A percentile compares a stretch with the other conserved stretches of the same genome.
phyloP scores from a whole-genome alignment of 2,888 invertebrate species.

The Tiphia femorata region DNA sequence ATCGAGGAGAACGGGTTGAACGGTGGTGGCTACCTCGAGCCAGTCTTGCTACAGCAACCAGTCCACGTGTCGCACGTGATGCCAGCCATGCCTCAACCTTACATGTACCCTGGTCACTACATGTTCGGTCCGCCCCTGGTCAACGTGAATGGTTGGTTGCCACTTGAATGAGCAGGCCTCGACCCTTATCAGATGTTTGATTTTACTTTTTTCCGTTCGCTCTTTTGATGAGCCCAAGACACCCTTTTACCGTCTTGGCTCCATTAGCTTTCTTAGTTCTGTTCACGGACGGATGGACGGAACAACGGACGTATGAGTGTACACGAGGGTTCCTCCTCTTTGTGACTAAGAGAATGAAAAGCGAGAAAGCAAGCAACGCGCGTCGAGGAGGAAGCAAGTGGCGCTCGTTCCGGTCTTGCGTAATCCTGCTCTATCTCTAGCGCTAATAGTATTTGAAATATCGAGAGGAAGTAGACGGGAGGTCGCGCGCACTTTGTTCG shows the following conservation, averaged over 20 bases:
- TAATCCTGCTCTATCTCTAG: conserved; percentile 27
- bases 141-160: conserved; percentile 70
- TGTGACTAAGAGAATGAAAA: conserved; percentile 22
- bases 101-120: conserved; percentile 71
- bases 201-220: conserved; percentile 11
- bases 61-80: conserved; percentile 56
- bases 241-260: not conserved
- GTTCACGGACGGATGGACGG: conserved; percentile 50
- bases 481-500: too few relatives aligned
- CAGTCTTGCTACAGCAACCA: conserved; percentile 49
- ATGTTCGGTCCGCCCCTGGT: conserved; percentile 71
- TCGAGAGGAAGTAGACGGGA: too few relatives aligned
- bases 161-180: conserved; percentile 5
- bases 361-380: conserved; percentile 10
- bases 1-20: conserved; percentile 28
- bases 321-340: conserved; percentile 20
- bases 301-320: conserved; percentile 40
- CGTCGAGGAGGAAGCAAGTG: conserved; percentile 29
- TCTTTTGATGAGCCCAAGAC: too few relatives aligned
- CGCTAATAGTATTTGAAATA: too few relatives aligned
- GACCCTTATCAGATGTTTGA: conserved; percentile 13
- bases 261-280: conserved; percentile 40
- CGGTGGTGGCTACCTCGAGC: conserved; percentile 32
- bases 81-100: conserved; percentile 57
- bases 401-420: conserved; percentile 7